Percentiles rank a stretch among this genome's conserved stretches.
Conservation (phyloP, 1,140 invertebrate genomes). For the Pogonognathellus flavescens region DNA sequence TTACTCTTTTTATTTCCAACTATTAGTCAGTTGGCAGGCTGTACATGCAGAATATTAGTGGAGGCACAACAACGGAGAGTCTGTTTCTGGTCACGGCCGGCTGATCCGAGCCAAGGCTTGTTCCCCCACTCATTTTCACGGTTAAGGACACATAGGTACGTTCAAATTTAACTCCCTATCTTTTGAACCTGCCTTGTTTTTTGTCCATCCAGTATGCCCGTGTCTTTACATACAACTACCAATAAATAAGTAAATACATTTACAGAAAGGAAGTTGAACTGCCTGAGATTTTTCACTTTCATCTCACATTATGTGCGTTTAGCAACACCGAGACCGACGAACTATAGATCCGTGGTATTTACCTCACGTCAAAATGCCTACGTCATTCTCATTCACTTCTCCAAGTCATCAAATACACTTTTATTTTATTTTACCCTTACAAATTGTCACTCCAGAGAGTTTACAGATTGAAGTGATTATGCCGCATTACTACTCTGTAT, state of each 20-base stretch:
- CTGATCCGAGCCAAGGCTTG: conserved; percentile 59
- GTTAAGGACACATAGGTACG: conserved; percentile 56
- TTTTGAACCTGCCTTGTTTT: conserved; percentile 17
- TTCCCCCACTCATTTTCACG: conserved; percentile 65
- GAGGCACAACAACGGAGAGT: conserved; percentile 18
- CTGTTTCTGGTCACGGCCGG: conserved; percentile 62
- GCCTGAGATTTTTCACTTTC: not conserved
- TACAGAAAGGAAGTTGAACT: too few relatives aligned
- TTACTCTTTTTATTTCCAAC: conserved; percentile 2
- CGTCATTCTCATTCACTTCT: not conserved
- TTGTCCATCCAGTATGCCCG: not conserved
- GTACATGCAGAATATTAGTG: conserved; percentile 13
- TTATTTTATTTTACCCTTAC: not conserved
- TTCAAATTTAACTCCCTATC: conserved; percentile 8
- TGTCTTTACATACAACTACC: not conserved
- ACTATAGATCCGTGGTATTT: not conserved
- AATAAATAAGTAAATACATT: not conserved
- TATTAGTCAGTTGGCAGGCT: conserved; percentile 30
- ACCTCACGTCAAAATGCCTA: not conserved
- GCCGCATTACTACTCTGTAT: not conserved
- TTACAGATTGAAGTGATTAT: not conserved
- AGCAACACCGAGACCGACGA: conserved; percentile 10
- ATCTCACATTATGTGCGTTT: not conserved
- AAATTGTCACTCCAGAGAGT: not conserved
- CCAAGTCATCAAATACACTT: not conserved